Conservation (phyloP, 2,888 invertebrate genomes). For the Priocnemis perturbator region DNA sequence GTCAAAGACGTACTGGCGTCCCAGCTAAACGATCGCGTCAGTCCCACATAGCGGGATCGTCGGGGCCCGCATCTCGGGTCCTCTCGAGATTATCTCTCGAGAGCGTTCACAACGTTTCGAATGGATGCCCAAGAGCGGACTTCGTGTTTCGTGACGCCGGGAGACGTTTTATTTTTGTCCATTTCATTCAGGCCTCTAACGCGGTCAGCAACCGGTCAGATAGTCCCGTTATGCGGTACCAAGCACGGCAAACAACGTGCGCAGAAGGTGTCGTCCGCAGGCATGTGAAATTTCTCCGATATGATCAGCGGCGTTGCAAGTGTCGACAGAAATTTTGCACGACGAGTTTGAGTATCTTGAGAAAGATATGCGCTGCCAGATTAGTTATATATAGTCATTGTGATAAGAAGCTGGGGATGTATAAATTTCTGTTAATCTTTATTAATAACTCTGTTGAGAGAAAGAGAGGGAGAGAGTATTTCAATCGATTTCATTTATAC, state of each 20-base stretch:
- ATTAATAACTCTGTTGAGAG: too few species aligned
- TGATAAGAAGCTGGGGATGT: too few species aligned
- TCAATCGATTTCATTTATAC: too few species aligned
- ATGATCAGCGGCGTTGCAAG: too few species aligned
- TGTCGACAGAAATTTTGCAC: too few species aligned
- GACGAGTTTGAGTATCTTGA: too few species aligned
- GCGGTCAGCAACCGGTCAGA: conserved; percentile 46
- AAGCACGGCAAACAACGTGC: background rate
- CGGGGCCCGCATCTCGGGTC: conserved; percentile 60
- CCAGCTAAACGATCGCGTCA: conserved; percentile 41
- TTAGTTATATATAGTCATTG: too few species aligned
- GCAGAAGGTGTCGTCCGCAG: too few species aligned
- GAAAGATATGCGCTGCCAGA: too few species aligned
- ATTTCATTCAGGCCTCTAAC: conserved; percentile 44
- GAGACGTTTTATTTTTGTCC: conserved; percentile 24
- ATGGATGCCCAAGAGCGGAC: background rate
- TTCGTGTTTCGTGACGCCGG: conserved; percentile 8
- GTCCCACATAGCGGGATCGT: conserved; percentile 57
- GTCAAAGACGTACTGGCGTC: conserved; percentile 49
- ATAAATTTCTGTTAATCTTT: too few species aligned
- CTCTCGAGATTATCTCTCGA: conserved; percentile 21
- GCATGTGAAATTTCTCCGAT: too few species aligned
- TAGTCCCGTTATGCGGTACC: conserved; percentile 60
- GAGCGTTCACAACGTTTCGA: conserved; percentile 12
- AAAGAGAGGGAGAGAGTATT: too few species aligned